These are phyloP conservation scores for Metalampra italica DNA, from an alignment of 2,888 invertebrate genomes.

Conservation along the genomic window DNA sequence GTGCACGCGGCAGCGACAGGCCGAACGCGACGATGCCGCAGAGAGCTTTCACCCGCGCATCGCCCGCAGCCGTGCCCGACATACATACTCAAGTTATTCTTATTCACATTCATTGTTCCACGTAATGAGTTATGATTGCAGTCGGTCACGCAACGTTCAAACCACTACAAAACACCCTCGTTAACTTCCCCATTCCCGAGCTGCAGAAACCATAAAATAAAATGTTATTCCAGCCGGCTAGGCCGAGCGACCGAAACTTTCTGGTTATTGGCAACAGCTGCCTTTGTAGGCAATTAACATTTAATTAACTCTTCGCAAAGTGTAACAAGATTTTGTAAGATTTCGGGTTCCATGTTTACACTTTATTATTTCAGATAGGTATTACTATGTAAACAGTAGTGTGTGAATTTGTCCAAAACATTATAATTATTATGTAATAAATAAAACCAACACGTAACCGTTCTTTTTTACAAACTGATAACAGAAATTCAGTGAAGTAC, in stretches of 20 bases:
- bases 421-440: too few relatives aligned
- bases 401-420: too few relatives aligned
- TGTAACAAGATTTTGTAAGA: too few relatives aligned
- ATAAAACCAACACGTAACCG: too few relatives aligned
- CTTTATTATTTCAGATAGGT: too few relatives aligned
- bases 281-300: background rate
- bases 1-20: constrained; percentile 28
- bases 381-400: too few relatives aligned
- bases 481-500: background rate
- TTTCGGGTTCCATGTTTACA: too few relatives aligned
- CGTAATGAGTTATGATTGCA: constrained; percentile 31
- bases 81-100: constrained; percentile 39
- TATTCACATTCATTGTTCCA: constrained; percentile 39
- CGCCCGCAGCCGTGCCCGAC: constrained; percentile 44
- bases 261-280: background rate
- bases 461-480: background rate
- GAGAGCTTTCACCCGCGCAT: constrained; percentile 65
- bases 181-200: constrained; percentile 12
- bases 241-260: background rate
- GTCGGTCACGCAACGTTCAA: constrained; percentile 49
- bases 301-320: too few relatives aligned
- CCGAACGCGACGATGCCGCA: constrained; percentile 33
- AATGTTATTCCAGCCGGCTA: background rate
- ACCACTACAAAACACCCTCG: constrained; percentile 21
- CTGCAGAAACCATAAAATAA: constrained; percentile 8